Evolutionary conservation across 35 echinoderm and acorn worm genomes (phyloP).

Genomic region (Apostichopus japonicus): DNA sequence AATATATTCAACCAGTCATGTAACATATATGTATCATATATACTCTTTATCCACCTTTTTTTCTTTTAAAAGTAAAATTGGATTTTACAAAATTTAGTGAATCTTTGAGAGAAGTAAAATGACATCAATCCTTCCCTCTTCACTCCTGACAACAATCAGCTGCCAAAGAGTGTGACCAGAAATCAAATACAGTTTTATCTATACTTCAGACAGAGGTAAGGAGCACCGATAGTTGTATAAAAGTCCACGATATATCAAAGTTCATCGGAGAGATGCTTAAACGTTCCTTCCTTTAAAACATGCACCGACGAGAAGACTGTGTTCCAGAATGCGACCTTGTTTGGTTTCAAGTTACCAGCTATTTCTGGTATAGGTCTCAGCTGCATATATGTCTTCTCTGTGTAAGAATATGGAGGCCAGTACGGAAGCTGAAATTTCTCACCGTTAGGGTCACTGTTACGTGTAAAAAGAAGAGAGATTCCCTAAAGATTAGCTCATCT

Average conservation of each 20-base stretch:
- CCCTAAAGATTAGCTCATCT: neutral
- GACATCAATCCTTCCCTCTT: no score
- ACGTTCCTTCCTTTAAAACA: neutral
- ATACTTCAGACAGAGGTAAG: neutral
- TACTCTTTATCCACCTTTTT: no score
- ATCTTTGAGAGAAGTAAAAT: no score
- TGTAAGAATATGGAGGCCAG: slow-evolving; percentile 67
- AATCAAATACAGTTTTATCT: no score
- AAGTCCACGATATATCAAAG: slow-evolving; percentile 23
- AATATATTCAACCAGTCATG: no score
- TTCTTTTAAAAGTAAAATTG: no score
- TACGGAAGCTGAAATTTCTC: slow-evolving; percentile 48
- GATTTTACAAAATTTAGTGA: no score
- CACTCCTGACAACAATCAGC: no score
- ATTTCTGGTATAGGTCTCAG: slow-evolving; percentile 61
- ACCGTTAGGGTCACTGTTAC: slow-evolving; percentile 83
- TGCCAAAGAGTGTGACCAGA: no score
- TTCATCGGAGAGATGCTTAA: neutral
- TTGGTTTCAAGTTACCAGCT: slow-evolving; percentile 59
- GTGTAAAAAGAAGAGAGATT: neutral
- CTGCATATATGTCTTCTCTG: slow-evolving; percentile 73
- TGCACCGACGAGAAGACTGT: slow-evolving; percentile 50
- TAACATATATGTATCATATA: no score
- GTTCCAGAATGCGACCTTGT: slow-evolving; percentile 80
- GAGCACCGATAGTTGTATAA: neutral